Evolutionary conservation across 1,140 invertebrate genomes (phyloP).

Genomic region (Macrosteles quadrilineatus): DNA sequence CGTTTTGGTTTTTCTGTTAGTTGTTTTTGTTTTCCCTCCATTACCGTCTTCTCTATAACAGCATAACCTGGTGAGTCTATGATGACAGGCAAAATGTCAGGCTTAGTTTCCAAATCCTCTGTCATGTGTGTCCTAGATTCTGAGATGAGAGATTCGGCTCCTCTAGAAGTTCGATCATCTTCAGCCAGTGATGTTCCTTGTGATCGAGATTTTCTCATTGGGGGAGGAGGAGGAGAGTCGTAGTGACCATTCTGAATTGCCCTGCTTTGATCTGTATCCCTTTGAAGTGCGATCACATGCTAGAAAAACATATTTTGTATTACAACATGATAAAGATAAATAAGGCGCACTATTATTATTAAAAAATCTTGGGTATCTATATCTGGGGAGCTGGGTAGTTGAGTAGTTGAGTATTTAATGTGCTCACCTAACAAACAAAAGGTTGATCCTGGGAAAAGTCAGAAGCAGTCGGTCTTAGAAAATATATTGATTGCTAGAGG

Average conservation of each 20-base stretch:
- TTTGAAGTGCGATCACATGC: conserved; percentile 63
- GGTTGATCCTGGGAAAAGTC: too few species aligned
- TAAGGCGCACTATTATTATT: too few species aligned
- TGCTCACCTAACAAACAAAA: too few species aligned
- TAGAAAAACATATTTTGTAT: too few species aligned
- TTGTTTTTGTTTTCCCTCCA: conserved; percentile 19
- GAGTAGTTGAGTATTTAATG: too few species aligned
- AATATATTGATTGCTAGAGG: too few species aligned
- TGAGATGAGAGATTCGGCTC: conserved; percentile 62
- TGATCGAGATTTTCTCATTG: conserved; percentile 56
- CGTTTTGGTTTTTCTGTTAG: conserved; percentile 52
- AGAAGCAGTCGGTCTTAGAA: too few species aligned
- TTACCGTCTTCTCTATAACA: conserved; percentile 61
- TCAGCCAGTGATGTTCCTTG: conserved; percentile 58
- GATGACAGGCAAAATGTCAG: not conserved
- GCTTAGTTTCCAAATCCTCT: conserved; percentile 7
- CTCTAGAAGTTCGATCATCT: conserved; percentile 69
- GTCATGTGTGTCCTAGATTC: conserved; percentile 28
- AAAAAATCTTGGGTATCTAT: too few species aligned
- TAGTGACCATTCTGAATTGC: conserved; percentile 49
- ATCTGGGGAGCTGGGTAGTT: too few species aligned
- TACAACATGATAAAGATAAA: too few species aligned
- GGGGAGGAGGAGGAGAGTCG: conserved; percentile 46
- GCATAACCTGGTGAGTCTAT: conserved; percentile 57
- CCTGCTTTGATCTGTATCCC: conserved; percentile 62